phyloP scores from a whole-genome alignment of 2,113 vertebrate species.

The Lichenostomus cassidix region DNA sequence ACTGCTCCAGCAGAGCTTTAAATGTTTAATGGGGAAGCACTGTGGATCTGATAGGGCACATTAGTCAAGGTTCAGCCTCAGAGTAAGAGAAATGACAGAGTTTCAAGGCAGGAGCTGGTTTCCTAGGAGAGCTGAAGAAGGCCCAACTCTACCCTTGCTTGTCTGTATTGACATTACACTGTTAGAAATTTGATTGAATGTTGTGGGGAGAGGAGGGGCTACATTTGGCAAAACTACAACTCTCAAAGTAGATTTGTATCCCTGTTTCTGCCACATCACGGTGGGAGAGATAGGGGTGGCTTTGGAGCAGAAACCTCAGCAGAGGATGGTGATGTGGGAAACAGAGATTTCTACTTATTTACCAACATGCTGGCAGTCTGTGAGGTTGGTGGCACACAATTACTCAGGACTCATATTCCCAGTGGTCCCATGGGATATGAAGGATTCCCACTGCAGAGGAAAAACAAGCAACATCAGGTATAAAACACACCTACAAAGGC shows the following conservation, averaged over 20 bases:
- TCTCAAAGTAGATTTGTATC: background rate
- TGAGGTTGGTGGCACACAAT: background rate
- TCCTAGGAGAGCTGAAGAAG: background rate
- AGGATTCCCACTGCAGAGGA: background rate
- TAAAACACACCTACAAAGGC: background rate
- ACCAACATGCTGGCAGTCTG: accelerated
- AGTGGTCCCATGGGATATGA: background rate
- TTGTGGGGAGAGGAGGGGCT: accelerated
- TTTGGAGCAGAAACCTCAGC: background rate
- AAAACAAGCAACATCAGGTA: background rate
- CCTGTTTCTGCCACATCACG: background rate
- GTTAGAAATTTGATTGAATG: background rate
- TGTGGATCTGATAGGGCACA: background rate
- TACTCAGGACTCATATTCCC: background rate
- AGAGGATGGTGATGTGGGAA: background rate
- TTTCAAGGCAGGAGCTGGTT: background rate
- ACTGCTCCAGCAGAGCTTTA: background rate
- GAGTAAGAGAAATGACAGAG: background rate
- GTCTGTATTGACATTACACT: background rate
- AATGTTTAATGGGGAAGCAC: background rate
- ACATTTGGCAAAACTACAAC: background rate
- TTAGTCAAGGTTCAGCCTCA: background rate
- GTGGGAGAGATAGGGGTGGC: background rate
- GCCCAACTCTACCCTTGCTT: background rate
- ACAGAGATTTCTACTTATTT: background rate